These are phyloP conservation scores for Festucalex cinctus DNA, from an alignment of 2,113 vertebrate genomes.

Conservation along the genomic window DNA sequence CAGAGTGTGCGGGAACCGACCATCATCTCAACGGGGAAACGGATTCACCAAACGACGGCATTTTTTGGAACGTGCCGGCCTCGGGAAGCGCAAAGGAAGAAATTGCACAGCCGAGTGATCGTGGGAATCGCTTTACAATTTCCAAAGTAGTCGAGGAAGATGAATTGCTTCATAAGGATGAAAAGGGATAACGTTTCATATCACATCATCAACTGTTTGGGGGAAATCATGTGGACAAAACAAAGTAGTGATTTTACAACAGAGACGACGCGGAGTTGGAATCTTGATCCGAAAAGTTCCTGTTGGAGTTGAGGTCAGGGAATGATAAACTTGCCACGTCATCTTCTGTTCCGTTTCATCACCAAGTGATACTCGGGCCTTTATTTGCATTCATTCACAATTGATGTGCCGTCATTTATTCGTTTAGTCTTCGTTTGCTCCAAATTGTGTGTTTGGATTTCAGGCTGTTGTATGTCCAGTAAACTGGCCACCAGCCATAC, in stretches of 20 bases:
- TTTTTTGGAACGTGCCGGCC: slow-evolving; percentile 14
- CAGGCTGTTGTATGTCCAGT: no score
- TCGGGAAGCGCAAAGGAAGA: slow-evolving; percentile 11
- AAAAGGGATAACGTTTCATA: slow-evolving; percentile 35
- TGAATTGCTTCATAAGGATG: slow-evolving; percentile 21
- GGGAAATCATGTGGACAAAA: not conserved
- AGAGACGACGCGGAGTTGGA: not conserved
- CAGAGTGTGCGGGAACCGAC: slow-evolving; percentile 57
- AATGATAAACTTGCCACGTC: not conserved
- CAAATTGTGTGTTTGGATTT: not conserved
- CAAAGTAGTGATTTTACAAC: not conserved
- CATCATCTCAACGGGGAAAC: slow-evolving; percentile 52
- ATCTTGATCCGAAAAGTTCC: not conserved
- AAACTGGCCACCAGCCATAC: no score
- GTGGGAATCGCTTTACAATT: slow-evolving; percentile 49
- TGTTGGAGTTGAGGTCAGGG: not conserved
- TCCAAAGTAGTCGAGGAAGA: slow-evolving; percentile 44
- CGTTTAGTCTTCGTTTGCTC: not conserved
- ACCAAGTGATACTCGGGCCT: not conserved
- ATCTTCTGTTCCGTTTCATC: not conserved
- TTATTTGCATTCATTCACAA: not conserved
- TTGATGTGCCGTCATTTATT: not conserved
- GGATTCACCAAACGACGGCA: slow-evolving; percentile 68
- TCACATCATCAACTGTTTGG: not conserved
- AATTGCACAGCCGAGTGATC: slow-evolving; percentile 16